Base-by-base conservation (phyloP, 2,888 invertebrate species). In the Euplexia lucipara region DNA sequence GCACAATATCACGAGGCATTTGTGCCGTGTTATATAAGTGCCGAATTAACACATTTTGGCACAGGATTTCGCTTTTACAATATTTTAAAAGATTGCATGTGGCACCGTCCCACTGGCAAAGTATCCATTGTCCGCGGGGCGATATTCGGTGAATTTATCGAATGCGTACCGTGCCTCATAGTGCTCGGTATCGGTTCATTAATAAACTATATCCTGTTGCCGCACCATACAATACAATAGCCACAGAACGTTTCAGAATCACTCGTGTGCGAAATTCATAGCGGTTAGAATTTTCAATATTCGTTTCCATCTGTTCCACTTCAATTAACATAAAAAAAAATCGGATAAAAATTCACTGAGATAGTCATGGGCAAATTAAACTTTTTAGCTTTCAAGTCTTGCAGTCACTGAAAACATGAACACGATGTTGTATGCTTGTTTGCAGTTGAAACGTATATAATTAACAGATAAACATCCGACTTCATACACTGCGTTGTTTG, bases 11-110 rank as follows among this genome's bases (percentile, higher is more conserved):
- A 70, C 84, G 78, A 82, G 78, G 79, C 84, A 81, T 85, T 78
- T 83, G 81, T 77, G 83, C 76, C 79, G 70, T 81, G 86, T 85
- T 86, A 86, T 85, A 79, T 86, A 87, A 88, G 87, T 87, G 88
- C 83, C 70, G 87, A 89, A 90, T 91, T 90, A 91, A 90, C 89
- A 88, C 86, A 88, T 91, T 90, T 92, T 91, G 90, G 90, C 90
- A 90, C 88, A 75, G 83, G 78, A 85, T 84, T 85, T 84, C 75
- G 88, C 82, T 87, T 91, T 90, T 86, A 87, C 86, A 88, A 89
- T 90, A 88, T 90, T 86, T 88, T 88, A 85, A 86, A 91, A 90
- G 86, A 90, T 90, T 86, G 87, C 88, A 82, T 81, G 84, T 78
- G 84, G 81, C 77, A 76, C 81, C 83, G 82, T 84, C 84, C 86